Base-by-base conservation (phyloP, 2,113 vertebrate genomes). In the Bubo bubo region DNA sequence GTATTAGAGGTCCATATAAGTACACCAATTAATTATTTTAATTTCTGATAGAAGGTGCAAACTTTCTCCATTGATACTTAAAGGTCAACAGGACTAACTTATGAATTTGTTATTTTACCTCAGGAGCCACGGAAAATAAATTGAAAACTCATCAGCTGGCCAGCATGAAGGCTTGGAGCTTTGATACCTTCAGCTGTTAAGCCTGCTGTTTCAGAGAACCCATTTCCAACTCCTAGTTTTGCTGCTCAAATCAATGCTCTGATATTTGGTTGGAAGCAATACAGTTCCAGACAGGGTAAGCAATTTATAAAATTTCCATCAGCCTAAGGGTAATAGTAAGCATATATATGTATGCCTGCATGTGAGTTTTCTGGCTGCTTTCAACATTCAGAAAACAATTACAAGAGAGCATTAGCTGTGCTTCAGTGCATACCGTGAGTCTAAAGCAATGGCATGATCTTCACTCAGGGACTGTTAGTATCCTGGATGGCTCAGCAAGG, bases 121-220 rank as follows among this genome's bases (percentile, higher is more conserved):
- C 87, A 93, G 86, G 70, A 93, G 14, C 45, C 68, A 93, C 30
- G 64, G 80, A 83, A 90, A 96, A 97, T 93, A 97, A 97, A 98
- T 95, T 95, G 95, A 97, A 97, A 97, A 72, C 94, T 93, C 94
- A 96, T 97, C 91, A 97, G 34, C 52, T 96, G 94, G 86, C 50
- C 96, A 96, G 95, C 87, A 68, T 96, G 96, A 90, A 93, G 52
- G 76, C 68, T 91, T 7, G 5, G 66, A 75, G 56, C 37, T 94
- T 96, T 74, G 75, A 90, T 82, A 50, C 53, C 94, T 96, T 95
- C 94, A 91, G 93, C 92, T 97, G 94, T 90, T 97, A 95, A 93
- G 63, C 89, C 88, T 79, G 50, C 49, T 91, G 91, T 75, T 97
- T 74, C 86, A 49, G 16, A 91, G 52, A 83, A 79, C n/a, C 10